Evolutionary conservation across 1,140 invertebrate species (phyloP), one percentile per base, ranked within the genome.

Genomic region (Harpegnathos saltator): DNA sequence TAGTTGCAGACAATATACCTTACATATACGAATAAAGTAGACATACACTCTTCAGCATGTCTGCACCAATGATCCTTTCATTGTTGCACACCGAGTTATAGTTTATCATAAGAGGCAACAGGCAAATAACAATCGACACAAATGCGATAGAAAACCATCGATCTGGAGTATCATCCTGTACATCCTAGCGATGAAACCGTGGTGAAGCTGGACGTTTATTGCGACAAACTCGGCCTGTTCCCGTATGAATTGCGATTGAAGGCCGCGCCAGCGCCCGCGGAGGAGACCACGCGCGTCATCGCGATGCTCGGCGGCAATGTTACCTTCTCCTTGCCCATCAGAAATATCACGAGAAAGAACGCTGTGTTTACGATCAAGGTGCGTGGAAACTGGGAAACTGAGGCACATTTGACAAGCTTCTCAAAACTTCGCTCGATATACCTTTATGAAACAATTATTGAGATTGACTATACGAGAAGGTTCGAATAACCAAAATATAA

Each of bases 211-310:
- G 74, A 84, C 0, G 48, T 92, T 12, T 19, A 26, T 38, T 85
- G 71, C 26, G 11, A 77, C 12, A 62, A 78, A 68, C 56, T 91
- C 3, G 91, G 90, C n/a, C 24, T 52, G 50, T 88, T 85, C 56
- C 90, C 85, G 3, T 91, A 91, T 17, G 86, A 91, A 80, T 71
- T 92, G 38, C 84, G 84, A 59, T 83, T 92, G 19, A 88, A 75
- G 62, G 90, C 87, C 0, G 59, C 19, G 2, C 19, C 86, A 9
- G 92, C 94, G 72, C 91, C 92, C 1, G 91, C 94, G n/a, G 94
- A 95, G 77, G 95, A 94, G 74, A 91, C 92, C 82, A 94, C 92
- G 33, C 94, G 82, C 7, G 92, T 95, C 89, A 88, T 44, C 81
- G 88, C 86, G 17, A 71, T 38, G 22, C 78, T 89, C 62, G 92